Base-by-base conservation (phyloP, 2,113 vertebrate genomes). In the Rhabdomys dilectus region DNA sequence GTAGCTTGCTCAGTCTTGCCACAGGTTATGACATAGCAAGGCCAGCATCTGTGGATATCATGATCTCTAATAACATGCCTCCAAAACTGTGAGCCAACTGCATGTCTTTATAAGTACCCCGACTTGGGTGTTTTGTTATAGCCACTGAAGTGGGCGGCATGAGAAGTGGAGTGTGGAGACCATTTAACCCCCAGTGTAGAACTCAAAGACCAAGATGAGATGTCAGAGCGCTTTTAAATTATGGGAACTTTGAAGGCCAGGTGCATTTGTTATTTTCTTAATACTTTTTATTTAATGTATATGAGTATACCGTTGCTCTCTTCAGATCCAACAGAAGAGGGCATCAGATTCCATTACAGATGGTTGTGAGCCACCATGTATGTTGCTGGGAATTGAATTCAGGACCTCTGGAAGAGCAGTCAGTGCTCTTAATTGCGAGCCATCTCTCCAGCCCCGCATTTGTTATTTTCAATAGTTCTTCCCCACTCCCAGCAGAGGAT, bases 161-260 rank as follows among this genome's bases (percentile, higher is more conserved):
- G 6, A 34, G 64, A 45, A 68, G 56, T 39, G 31, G 85, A 39
- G 5, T 3, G 1, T 7, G 48, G 58, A 36, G 48, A 88, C 36
- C 16, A 34, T 0, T 1, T 11, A 13, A 48, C 2, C 12, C 36
- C 17, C 6, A 1, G 1, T 7, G 17, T 10, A 39, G 24, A 75
- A 16, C 51, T 81, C 19, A 56, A 13, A 68, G 39, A 34, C 8
- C 22, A 21, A 13, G 66, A 42, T 42, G 8, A 1, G 16, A 73
- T 1, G 0, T 75, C 29, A 62, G 29, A 26, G 31, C 66, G 39
- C 39, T n/a, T 45, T 24, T 1, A 36, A 21, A n/a, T 17, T 31
- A 42, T 24, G 19, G 24, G 56, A 7, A 24, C 9, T 58, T 84
- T n/a, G 24, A 29, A 72, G 91, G 3, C 39, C 45, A 6, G 2